These are phyloP conservation scores for Athalia cordata DNA, from an alignment of 2,888 invertebrate species.

Conservation along the genomic window DNA sequence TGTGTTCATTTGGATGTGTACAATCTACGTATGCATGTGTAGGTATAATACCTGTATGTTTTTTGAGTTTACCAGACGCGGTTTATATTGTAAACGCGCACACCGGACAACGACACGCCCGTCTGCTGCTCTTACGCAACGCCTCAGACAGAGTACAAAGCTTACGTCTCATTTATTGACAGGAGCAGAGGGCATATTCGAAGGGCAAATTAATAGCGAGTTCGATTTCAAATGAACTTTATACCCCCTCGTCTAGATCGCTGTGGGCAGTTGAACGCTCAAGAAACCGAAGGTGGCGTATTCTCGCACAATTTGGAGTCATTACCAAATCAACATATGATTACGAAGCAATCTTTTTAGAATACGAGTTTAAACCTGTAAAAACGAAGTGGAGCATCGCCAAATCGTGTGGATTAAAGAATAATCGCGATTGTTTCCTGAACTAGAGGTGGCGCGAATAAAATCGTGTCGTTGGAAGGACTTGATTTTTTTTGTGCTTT, in stretches of 20 bases:
- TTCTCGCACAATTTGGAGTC: not conserved
- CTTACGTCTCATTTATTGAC: not conserved
- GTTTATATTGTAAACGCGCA: not conserved
- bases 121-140: slow-evolving; percentile 17
- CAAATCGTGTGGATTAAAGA: too few relatives aligned
- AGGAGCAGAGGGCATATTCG: not conserved
- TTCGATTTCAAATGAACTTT: slow-evolving; percentile 9
- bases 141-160: slow-evolving; percentile 13
- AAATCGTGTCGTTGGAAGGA: not conserved
- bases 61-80: too few relatives aligned
- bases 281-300: not conserved
- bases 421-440: too few relatives aligned
- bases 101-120: slow-evolving; percentile 5
- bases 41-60: too few relatives aligned
- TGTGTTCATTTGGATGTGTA: not conserved
- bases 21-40: not conserved
- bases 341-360: not conserved
- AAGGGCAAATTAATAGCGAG: slow-evolving; percentile 1
- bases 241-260: slow-evolving; percentile 11
- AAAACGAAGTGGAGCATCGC: too few relatives aligned
- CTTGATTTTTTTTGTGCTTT: not conserved
- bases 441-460: too few relatives aligned
- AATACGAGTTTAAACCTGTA: not conserved
- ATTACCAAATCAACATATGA: too few relatives aligned
- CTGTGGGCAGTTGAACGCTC: slow-evolving; percentile 2